Base-by-base conservation (phyloP, 2,113 vertebrate genomes). In the Prionailurus viverrinus region DNA sequence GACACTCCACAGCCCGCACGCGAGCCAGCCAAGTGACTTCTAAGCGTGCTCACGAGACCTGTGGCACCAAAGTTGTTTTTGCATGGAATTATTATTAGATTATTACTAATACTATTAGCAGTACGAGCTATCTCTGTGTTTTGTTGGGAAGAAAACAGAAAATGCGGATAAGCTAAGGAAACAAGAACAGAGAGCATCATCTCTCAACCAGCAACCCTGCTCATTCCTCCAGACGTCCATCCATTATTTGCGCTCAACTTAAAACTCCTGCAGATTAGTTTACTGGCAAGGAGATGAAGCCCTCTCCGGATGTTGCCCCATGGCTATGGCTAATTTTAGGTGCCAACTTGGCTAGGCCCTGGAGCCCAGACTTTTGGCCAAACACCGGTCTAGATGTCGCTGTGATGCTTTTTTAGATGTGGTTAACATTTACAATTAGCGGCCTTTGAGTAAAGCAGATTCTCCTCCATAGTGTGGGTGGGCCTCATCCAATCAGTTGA, bases 21-120 rank as follows among this genome's bases (percentile, higher is more conserved):
- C 7, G 10, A 53, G 53, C 79, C 23, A 36, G 45, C 74, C 45
- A 0, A 23, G 48, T 9, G 5, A 53, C 13, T 61, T 4, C 53
- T 14, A 66, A 12, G 1, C 36, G 3, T 12, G 1, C 13, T n/a
- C 23, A 0, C 6, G 0, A 31, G 21, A 33, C 23, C n/a, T n/a
- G 1, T 3, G 19, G 16, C 61, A 51, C 48, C 76, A 39, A 4
- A 91, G 45, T 29, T 80, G 65, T 21, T 51, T 48, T 51, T 79
- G 78, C 18, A 36, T 31, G 19, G 73, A n/a, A 48, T 27, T 63
- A 18, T 25, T 45, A 27, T 51, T 48, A 29, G 45, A 9, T 1
- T 9, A 45, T 45, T 45, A 45, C 45, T 45, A 45, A 45, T 45
- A 45, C 8, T 45, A 45, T 45, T 45, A 45, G 45, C 45, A 45